Evolutionary conservation across 2,888 invertebrate genomes (phyloP), one percentile per base, ranked within the genome.

Genomic region (Tillus elongatus): DNA sequence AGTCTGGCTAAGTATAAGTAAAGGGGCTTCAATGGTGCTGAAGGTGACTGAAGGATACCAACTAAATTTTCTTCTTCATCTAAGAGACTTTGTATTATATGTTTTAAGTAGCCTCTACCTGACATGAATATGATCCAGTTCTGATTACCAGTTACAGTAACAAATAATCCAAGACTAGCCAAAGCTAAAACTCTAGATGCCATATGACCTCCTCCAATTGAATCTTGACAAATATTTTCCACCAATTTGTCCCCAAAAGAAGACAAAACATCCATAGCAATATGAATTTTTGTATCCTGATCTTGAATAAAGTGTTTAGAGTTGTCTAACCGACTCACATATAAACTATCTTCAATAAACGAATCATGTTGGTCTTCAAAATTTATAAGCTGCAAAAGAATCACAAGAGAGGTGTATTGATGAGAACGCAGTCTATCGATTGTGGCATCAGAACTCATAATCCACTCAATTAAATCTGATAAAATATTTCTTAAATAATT

Each of bases 1-100:
- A 92, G 81, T 68, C 88, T 87, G 0, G 89, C 82, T 61, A 89
- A 86, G 65, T 88, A 92, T 10, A 90, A 75, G 67, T 88, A 92
- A 1, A 92, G 65, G 1, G 82, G 79, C 37, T 83, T 75, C 29
- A 91, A 69, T 15, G 46, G 48, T 8, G 46, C 37, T 33, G 75
- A 74, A n/a, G n/a, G n/a, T n/a, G n/a, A n/a, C n/a, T n/a, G n/a
- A n/a, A n/a, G n/a, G n/a, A n/a, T n/a, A n/a, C n/a, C n/a, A n/a
- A n/a, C n/a, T n/a, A n/a, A n/a, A n/a, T n/a, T n/a, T n/a, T n/a
- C n/a, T n/a, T n/a, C n/a, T n/a, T n/a, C n/a, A n/a, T 82, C 79
- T 41, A 79, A 58, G 39, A 93, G 63, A 41, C 84, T 83, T 51
- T 89, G 86, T 14, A 92, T 80, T 34, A 92, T 71, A 51, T 86